Evolutionary conservation across 2,888 invertebrate genomes (phyloP), one percentile per base, ranked within the genome.

Genomic region (Lasius platythorax): DNA sequence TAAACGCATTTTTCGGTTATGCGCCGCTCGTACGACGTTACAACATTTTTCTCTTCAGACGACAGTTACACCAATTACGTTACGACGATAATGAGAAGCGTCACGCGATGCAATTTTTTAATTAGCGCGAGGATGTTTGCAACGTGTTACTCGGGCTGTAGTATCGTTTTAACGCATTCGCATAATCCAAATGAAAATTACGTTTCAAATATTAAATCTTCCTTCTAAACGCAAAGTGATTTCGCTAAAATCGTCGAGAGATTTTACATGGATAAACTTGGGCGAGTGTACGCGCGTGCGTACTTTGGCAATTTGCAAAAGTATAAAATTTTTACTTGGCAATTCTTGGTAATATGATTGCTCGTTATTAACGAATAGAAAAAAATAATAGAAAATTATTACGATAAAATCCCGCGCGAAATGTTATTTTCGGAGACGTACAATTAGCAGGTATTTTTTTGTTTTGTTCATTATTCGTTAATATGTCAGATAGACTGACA

Each of bases 141-240:
- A 53, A 43, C 40, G 56, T 70, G 33, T 58, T 58, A 58, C 23
- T 46, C 46, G 61, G 6, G n/a, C 61, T 61, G 12, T 9, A 61
- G 30, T 43, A 46, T 23, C 46, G 28, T 73, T 61, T 58, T 73
- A 79, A 73, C 61, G 74, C 58, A 40, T 67, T 2, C 37, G 28
- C 28, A 33, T 81, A 81, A 81, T 81, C 46, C 79, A 81, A 81
- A 61, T 81, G 46, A 81, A 46, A 81, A 81, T 81, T 61, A 63
- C 79, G 61, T 73, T 74, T 58, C 74, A 46, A 33, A 74, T 61
- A 61, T 81, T 72, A 81, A 78, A 78, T 78, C 56, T 72, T 58
- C n/a, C 30, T 11, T 61, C 61, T 46, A 61, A 79, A 73, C 23
- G 23, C 18, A 11, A 30, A 58, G 33, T 23, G 73, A 70, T 78